Evolutionary conservation across 2,797 vertebrate species (phyloP), one percentile per base, ranked within the genome.

Genomic region (Hydrophis major): DNA sequence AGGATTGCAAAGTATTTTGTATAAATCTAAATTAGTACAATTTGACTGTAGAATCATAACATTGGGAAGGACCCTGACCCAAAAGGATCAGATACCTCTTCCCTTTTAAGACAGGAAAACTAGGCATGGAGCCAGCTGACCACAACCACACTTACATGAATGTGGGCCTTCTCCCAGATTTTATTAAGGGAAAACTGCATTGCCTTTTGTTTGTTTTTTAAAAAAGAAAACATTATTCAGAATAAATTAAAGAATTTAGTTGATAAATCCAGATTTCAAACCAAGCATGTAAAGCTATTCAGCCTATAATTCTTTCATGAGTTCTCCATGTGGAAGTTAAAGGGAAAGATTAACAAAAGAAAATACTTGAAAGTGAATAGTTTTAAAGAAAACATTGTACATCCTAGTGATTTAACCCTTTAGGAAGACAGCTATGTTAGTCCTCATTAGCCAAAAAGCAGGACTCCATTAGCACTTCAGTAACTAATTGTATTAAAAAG

Each of bases 51-150:
- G 13, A 78, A 60, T 93, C 28, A 42, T 74, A 50, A 13, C 14
- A 42, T 18, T 63, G 57, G 27, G 56, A 55, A 27, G n/a, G 42
- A 10, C 4, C 56, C 37, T 37, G 37, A 37, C 37, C 50, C 14
- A 61, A 74, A 66, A 50, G 94, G 89, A 90, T 94, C 91, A 89
- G 63, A 50, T 83, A 93, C 91, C 90, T 93, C 91, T 92, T 92
- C 94, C 94, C 95, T 83, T 27, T 63, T 90, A 86, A 47, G 50
- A 32, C 53, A 57, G 83, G 20, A 27, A 61, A 37, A 28, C 53
- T 20, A 25, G 2, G 10, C 59, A 50, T 27, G 55, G 50, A 37
- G 16, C 10, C 14, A 32, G 28, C 16, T 27, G 8, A 47, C 27
- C 55, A 47, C 28, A 50, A 74, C n/a, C 27, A 59, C 11, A 11